phyloP scores from a whole-genome alignment of 2,888 invertebrate species.

The Cheiracanthium punctorium region DNA sequence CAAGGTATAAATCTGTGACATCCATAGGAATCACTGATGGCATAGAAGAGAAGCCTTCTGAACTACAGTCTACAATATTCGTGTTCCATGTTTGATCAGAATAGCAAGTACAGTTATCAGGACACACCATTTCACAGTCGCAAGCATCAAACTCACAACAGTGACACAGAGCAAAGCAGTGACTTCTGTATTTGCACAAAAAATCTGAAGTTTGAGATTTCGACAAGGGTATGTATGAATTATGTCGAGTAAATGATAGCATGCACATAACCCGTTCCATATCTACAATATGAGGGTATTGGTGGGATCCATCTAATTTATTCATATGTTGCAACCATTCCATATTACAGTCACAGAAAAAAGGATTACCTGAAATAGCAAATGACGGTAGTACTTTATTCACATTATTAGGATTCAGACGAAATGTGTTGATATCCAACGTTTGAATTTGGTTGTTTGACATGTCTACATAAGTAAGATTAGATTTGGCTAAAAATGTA shows the following conservation, averaged over 20 bases:
- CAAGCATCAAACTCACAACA: conserved; percentile 94
- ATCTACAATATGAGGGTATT: conserved; percentile 88
- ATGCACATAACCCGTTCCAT: conserved; percentile 88
- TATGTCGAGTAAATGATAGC: conserved; percentile 85
- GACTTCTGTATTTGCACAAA: conserved; percentile 88
- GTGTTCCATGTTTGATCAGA: conserved; percentile 91
- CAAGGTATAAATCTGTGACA: conserved; percentile 89
- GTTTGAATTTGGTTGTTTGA: conserved; percentile 93
- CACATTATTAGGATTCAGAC: conserved; percentile 86
- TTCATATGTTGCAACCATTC: conserved; percentile 91
- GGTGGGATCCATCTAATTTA: conserved; percentile 81
- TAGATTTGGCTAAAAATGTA: conserved; percentile 90
- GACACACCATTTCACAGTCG: conserved; percentile 94
- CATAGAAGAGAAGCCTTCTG: conserved; percentile 78
- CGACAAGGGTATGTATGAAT: conserved; percentile 83
- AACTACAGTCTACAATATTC: conserved; percentile 88
- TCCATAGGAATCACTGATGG: conserved; percentile 93
- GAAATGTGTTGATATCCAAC: conserved; percentile 91
- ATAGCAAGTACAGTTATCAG: conserved; percentile 90
- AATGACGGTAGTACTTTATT: conserved; percentile 85
- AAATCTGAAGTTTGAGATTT: conserved; percentile 89
- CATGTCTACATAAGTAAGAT: conserved; percentile 91
- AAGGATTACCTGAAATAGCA: conserved; percentile 89
- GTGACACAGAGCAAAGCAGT: conserved; percentile 90
- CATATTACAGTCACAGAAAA: conserved; percentile 92